Evolutionary conservation across 92 coral and sea anemone species (phyloP).

Genomic region (Heliopora coerulea): DNA sequence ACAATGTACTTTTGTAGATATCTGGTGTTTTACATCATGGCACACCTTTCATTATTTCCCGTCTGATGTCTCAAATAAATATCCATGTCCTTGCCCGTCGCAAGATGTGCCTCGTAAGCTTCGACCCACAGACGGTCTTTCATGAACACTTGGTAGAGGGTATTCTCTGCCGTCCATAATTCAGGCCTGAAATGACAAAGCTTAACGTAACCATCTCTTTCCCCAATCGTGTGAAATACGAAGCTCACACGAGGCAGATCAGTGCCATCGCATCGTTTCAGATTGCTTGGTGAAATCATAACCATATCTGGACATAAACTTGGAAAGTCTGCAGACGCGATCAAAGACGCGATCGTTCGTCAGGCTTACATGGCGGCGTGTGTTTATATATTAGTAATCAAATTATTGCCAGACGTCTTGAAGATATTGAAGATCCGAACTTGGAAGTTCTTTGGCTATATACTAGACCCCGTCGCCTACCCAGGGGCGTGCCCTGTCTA

Average conservation of each 20-base stretch:
- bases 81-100: slow-evolving; percentile 39
- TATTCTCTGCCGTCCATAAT: slow-evolving; percentile 40
- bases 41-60: neutral
- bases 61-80: slow-evolving; percentile 25
- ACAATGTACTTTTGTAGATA: no score
- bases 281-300: slow-evolving; percentile 6
- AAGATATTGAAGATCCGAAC: no score
- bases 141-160: slow-evolving; percentile 49
- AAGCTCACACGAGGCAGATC: neutral
- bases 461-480: no score
- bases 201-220: slow-evolving; percentile 24
- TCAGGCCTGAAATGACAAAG: slow-evolving; percentile 36
- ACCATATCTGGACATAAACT: slow-evolving; percentile 51
- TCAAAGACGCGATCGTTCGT: no score
- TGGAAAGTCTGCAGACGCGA: slow-evolving; percentile 43
- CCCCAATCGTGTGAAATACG: slow-evolving; percentile 18
- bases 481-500: no score
- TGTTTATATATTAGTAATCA: no score
- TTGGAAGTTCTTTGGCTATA: no score
- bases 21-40: no score
- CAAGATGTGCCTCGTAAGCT: slow-evolving; percentile 46
- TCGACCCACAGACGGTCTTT: slow-evolving; percentile 52
- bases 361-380: no score
- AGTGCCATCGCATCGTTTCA: slow-evolving; percentile 11
- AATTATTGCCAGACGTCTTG: no score